A percentile compares a stretch with the other conserved stretches of the same genome.
phyloP scores from a whole-genome alignment of 2,113 vertebrate species.

The Gnathonemus echidnorhynchus region DNA sequence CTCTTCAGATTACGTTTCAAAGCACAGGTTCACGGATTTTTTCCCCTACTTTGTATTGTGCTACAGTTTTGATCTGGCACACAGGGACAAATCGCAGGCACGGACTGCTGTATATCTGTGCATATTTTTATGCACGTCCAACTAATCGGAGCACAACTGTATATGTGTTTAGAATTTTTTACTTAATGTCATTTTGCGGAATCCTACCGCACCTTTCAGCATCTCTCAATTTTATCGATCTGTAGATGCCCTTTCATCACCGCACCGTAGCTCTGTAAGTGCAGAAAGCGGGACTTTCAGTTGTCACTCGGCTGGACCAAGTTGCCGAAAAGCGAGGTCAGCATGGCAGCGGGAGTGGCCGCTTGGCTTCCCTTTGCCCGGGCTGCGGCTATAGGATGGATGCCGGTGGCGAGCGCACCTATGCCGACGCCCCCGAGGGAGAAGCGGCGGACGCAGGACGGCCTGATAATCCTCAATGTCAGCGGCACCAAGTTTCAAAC shows the following conservation, averaged over 20 bases:
- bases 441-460: constrained; percentile 66
- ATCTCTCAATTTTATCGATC: constrained; percentile 18
- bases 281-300: constrained; percentile 32
- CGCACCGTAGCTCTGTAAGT: constrained; percentile 32
- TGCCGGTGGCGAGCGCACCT: constrained; percentile 85
- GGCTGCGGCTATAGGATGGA: constrained; percentile 94
- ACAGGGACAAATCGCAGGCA: background rate
- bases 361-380: constrained; percentile 93
- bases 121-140: background rate
- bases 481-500: constrained; percentile 92
- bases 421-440: constrained; percentile 80
- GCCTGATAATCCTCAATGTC: constrained; percentile 83
- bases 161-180: background rate
- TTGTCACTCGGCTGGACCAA: constrained; percentile 35
- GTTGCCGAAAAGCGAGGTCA: constrained; percentile 42
- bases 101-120: background rate
- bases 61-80: constrained; percentile 7
- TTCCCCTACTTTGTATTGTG: background rate
- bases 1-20: background rate
- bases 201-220: background rate
- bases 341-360: constrained; percentile 89
- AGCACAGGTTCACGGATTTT: background rate
- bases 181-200: background rate
- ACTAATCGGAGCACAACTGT: background rate
- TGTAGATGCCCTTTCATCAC: constrained; percentile 37